These are phyloP conservation scores for Heliconius charithonia DNA, from an alignment of 2,888 invertebrate species.

Conservation along the genomic window DNA sequence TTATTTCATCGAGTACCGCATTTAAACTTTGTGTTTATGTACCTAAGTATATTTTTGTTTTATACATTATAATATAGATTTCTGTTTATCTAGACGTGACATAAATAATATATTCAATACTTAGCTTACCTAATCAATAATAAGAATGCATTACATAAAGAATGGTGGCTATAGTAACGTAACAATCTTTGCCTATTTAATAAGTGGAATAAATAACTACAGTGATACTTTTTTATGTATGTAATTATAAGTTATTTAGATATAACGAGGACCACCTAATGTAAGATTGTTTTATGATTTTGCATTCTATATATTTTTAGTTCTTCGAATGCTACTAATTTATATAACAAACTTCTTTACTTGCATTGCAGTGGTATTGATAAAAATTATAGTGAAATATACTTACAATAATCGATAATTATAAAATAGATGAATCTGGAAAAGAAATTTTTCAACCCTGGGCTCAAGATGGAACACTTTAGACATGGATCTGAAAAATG, in stretches of 20 bases:
- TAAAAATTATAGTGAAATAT: not conserved
- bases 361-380: constrained; percentile 1
- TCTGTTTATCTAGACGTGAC: not conserved
- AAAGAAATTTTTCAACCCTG: not conserved
- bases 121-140: not conserved
- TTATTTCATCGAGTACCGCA: not conserved
- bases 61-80: not conserved
- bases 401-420: not conserved
- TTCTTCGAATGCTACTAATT: not conserved
- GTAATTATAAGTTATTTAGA: not conserved
- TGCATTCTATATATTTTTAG: not conserved
- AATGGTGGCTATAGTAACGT: constrained; percentile 26
- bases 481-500: not conserved
- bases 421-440: not conserved
- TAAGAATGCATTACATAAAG: constrained; percentile 12
- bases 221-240: not conserved
- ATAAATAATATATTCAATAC: constrained; percentile 1
- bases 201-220: not conserved
- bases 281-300: not conserved
- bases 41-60: not conserved
- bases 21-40: not conserved
- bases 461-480: not conserved
- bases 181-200: constrained; percentile 1
- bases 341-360: not conserved
- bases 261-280: not conserved